Percentiles rank a stretch among this genome's conserved stretches.
Evolutionary conservation across 2,113 vertebrate genomes (phyloP).

Genomic region (human (Homo sapiens)): DNA sequence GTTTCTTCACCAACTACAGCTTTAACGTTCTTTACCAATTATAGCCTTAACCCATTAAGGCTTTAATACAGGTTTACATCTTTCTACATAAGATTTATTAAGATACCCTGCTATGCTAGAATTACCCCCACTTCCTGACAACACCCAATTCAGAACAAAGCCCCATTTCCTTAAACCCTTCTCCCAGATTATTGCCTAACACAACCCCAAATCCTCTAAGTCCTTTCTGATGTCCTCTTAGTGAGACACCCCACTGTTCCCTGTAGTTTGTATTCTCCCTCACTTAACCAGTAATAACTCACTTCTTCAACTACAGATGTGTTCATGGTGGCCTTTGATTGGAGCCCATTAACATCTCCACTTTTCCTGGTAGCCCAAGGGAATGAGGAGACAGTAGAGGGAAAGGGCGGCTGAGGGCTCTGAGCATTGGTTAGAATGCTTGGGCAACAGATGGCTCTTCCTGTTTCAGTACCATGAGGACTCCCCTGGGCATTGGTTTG

Average conservation of each 20-base stretch:
- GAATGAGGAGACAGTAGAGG: rapidly evolving
- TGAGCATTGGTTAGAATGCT: not conserved
- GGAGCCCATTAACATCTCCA: not conserved
- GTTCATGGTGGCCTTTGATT: not conserved
- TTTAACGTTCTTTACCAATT: not conserved
- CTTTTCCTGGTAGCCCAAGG: not conserved
- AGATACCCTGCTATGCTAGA: not conserved
- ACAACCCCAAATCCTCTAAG: too few species aligned
- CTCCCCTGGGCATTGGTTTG: not conserved
- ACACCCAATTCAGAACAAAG: not conserved
- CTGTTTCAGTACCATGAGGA: not conserved
- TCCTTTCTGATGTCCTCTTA: not conserved
- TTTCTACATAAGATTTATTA: not conserved
- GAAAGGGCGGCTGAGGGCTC: not conserved
- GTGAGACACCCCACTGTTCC: not conserved
- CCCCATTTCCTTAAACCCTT: not conserved
- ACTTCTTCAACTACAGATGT: not conserved
- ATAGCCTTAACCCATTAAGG: not conserved
- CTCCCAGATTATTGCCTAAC: not conserved
- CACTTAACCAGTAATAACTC: not conserved
- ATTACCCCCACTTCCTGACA: not conserved
- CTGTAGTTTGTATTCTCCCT: not conserved
- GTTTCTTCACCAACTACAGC: not conserved
- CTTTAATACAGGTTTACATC: not conserved
- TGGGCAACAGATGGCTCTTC: rapidly evolving